These are phyloP conservation scores for Lasioglossum marginatum DNA, from an alignment of 2,888 invertebrate genomes.

Conservation along the genomic window DNA sequence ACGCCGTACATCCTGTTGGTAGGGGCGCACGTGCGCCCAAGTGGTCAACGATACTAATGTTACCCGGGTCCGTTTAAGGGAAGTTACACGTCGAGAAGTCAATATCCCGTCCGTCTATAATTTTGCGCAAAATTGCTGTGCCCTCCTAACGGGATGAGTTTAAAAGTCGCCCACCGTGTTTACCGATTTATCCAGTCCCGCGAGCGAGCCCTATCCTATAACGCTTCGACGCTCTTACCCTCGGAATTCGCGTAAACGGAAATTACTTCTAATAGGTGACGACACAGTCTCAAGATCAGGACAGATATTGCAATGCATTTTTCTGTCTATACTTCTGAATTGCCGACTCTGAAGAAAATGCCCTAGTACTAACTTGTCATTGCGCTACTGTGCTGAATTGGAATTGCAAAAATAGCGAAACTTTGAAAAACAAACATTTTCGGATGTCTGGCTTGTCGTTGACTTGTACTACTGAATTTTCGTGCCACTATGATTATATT, in stretches of 20 bases:
- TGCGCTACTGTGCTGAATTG: too few relatives aligned
- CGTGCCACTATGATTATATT: too few relatives aligned
- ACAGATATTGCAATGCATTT: too few relatives aligned
- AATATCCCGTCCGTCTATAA: slow-evolving; percentile 54
- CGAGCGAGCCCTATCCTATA: neutral
- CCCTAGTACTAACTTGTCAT: too few relatives aligned
- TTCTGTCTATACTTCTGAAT: too few relatives aligned
- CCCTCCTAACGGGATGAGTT: slow-evolving; percentile 24
- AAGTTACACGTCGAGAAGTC: slow-evolving; percentile 59
- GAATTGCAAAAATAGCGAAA: too few relatives aligned
- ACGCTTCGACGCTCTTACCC: neutral
- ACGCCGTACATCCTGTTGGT: slow-evolving; percentile 55
- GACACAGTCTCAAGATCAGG: too few relatives aligned
- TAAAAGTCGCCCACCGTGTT: slow-evolving; percentile 25
- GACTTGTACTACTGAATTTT: too few relatives aligned
- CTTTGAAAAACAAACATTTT: too few relatives aligned
- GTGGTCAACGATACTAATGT: slow-evolving; percentile 66
- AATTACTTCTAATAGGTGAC: neutral
- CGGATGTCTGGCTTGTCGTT: too few relatives aligned
- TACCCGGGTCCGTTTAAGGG: slow-evolving; percentile 58
- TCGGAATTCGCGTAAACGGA: neutral
- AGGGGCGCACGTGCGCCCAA: slow-evolving; percentile 57
- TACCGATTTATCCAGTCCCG: slow-evolving; percentile 20
- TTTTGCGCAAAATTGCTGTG: slow-evolving; percentile 45
- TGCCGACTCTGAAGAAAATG: too few relatives aligned